phyloP scores from a whole-genome alignment of 30 jellyfish, hydroid and myxozoan genomes.

The Mastigias papua region DNA sequence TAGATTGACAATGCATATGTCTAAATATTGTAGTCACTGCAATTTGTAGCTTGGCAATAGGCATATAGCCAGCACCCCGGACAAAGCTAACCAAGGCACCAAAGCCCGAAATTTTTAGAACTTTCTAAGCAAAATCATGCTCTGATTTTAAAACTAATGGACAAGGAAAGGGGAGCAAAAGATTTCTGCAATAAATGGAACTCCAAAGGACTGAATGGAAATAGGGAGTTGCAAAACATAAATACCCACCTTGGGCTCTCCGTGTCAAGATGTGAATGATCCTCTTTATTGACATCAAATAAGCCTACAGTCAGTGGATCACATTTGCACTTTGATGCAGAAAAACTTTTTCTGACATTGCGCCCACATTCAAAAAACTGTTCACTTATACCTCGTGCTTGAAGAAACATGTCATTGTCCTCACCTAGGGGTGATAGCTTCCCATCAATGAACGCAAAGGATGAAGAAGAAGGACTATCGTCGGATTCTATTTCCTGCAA shows the following conservation, averaged over 20 bases:
- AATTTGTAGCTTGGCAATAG: too few relatives aligned
- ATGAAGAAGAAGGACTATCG: background rate
- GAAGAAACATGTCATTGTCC: background rate
- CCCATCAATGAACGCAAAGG: constrained; percentile 6
- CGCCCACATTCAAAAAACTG: constrained; percentile 31
- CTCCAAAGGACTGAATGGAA: background rate
- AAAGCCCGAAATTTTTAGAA: too few relatives aligned
- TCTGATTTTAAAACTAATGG: too few relatives aligned
- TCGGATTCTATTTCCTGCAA: background rate
- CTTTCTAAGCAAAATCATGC: too few relatives aligned
- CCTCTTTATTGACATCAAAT: background rate
- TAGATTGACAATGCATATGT: background rate
- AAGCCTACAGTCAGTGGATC: constrained; percentile 5
- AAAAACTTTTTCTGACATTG: constrained; percentile 1
- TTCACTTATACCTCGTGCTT: constrained; percentile 2
- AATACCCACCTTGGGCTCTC: background rate
- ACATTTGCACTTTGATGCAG: background rate
- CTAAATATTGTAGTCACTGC: too few relatives aligned
- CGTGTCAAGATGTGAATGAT: background rate
- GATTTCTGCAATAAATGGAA: too few relatives aligned
- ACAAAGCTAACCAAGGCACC: too few relatives aligned
- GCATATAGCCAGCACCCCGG: too few relatives aligned
- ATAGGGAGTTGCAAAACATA: background rate
- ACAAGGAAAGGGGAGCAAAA: too few relatives aligned
- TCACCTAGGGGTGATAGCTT: constrained; percentile 16